Conservation (phyloP, 2,888 invertebrate species). For the Galerucella nymphaeae region DNA sequence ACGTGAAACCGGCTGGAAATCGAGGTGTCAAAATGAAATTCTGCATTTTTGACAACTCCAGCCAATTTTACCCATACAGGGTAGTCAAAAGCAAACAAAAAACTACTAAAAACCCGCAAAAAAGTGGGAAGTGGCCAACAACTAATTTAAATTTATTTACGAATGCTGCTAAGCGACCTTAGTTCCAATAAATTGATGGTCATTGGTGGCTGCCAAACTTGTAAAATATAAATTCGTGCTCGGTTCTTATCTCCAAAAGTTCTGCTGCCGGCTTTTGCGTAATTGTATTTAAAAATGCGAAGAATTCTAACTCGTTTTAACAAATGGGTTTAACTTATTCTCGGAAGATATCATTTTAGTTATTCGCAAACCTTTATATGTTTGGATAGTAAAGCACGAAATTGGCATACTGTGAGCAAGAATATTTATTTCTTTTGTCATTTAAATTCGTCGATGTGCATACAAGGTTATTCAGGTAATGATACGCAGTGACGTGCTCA, state of each 20-base stretch:
- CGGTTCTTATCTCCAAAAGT: constrained; percentile 24
- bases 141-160: neutral
- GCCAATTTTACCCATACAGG: no score
- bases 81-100: neutral
- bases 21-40: no score
- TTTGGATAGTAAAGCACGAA: constrained; percentile 10
- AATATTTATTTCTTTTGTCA: constrained; percentile 6
- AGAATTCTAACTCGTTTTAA: constrained; percentile 40
- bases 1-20: no score
- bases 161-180: constrained; percentile 2
- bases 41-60: no score
- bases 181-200: constrained; percentile 27
- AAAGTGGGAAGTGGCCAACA: neutral
- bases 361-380: constrained; percentile 36
- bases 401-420: constrained; percentile 14
- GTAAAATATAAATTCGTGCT: constrained; percentile 29
- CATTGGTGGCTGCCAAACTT: constrained; percentile 19
- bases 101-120: neutral
- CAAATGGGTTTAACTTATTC: constrained; percentile 43
- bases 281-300: constrained; percentile 41
- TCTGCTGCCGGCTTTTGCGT: constrained; percentile 34
- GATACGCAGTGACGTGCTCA: neutral
- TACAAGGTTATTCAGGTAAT: constrained; percentile 12
- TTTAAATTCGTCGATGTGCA: constrained; percentile 13
- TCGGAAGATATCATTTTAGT: constrained; percentile 37